Conservation (phyloP, 37 sponge, comb jelly and placozoan genomes). For the Ianthella basta region DNA sequence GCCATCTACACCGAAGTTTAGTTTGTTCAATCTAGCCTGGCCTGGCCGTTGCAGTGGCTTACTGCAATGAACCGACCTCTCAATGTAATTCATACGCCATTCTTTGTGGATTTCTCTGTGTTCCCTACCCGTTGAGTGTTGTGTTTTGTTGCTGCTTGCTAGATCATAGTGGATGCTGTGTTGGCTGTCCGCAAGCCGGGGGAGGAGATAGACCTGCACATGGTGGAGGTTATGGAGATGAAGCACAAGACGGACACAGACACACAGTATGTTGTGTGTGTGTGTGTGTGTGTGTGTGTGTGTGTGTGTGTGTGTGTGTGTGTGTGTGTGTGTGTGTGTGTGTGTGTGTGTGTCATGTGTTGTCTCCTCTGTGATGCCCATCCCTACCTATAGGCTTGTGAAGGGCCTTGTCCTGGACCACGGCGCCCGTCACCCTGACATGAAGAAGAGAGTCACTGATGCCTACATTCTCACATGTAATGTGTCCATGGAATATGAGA, state of each 20-base stretch:
- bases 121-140: too few species aligned
- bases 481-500: constrained; percentile 99
- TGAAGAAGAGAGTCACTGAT: constrained; percentile 89
- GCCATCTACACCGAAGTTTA: too few species aligned
- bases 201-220: constrained; percentile 95
- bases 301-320: neutral
- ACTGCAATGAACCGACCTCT: too few species aligned
- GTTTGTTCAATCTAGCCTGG: too few species aligned
- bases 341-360: neutral
- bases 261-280: constrained; percentile 62
- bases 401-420: constrained; percentile 96
- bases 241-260: constrained; percentile 95
- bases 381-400: constrained; percentile 61
- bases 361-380: neutral
- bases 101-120: neutral
- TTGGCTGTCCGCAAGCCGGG: constrained; percentile 77
- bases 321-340: too few species aligned
- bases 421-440: constrained; percentile 97
- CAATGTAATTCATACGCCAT: neutral
- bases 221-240: constrained; percentile 99
- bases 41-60: too few species aligned
- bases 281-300: constrained; percentile 3
- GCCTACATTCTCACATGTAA: constrained; percentile 99
- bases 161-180: constrained; percentile 97
- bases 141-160: neutral